Evolutionary conservation across 1,140 invertebrate species (phyloP).

Genomic region (Physella acuta): DNA sequence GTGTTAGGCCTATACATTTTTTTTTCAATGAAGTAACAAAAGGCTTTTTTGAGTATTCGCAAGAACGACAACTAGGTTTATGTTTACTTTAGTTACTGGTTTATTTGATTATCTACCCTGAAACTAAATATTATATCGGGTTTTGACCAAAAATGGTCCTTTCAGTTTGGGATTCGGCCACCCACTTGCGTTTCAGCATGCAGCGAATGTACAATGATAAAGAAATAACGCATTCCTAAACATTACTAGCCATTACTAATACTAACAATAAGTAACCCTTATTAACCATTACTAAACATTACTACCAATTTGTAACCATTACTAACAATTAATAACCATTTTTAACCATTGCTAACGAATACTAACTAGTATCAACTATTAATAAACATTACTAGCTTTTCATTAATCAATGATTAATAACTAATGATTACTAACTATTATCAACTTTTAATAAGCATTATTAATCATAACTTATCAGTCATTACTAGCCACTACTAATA

Average conservation of each 20-base stretch:
- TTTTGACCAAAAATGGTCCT: too few species aligned
- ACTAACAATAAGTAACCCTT: background rate
- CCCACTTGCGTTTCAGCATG: too few species aligned
- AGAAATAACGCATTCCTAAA: too few species aligned
- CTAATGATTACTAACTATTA: constrained; percentile 1
- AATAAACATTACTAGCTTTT: background rate
- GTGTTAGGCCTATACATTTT: too few species aligned
- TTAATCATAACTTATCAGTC: background rate
- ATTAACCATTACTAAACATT: background rate
- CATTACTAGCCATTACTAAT: background rate
- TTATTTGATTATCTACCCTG: too few species aligned
- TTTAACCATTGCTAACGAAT: background rate
- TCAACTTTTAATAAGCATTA: background rate
- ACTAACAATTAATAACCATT: background rate
- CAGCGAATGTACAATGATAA: too few species aligned
- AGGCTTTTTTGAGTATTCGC: too few species aligned
- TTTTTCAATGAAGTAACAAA: too few species aligned
- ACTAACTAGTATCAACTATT: constrained; percentile 1
- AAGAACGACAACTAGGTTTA: too few species aligned
- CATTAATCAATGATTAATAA: background rate
- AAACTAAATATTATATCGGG: too few species aligned
- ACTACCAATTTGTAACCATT: background rate
- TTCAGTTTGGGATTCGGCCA: too few species aligned
- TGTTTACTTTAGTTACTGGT: too few species aligned
- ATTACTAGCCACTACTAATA: background rate